Evolutionary conservation across 2,888 invertebrate genomes (phyloP).

Genomic region (Apotomis turbidana): DNA sequence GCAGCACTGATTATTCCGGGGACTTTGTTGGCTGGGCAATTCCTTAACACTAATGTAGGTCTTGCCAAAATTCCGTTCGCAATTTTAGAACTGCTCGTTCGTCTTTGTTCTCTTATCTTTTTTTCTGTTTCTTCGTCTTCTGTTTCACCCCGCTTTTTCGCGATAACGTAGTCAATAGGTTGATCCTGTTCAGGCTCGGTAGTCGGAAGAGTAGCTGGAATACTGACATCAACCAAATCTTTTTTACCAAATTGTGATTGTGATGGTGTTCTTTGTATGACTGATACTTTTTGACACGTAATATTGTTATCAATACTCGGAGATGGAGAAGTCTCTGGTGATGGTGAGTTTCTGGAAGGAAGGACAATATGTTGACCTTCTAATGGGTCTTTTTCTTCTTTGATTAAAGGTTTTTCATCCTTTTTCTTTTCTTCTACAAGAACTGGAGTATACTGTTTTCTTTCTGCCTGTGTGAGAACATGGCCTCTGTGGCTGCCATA

Average conservation of each 20-base stretch:
- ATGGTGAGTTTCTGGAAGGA: slow-evolving; percentile 77
- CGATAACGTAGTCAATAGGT: slow-evolving; percentile 94
- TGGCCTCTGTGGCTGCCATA: slow-evolving; percentile 90
- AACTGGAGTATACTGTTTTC: slow-evolving; percentile 90
- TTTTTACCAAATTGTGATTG: slow-evolving; percentile 79
- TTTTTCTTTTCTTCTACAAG: slow-evolving; percentile 82
- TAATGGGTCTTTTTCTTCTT: slow-evolving; percentile 86
- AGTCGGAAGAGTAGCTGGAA: slow-evolving; percentile 78
- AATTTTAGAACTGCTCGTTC: slow-evolving; percentile 87
- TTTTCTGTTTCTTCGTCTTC: slow-evolving; percentile 88
- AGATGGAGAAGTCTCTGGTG: slow-evolving; percentile 84
- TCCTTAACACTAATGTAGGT: slow-evolving; percentile 82
- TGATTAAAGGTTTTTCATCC: slow-evolving; percentile 81
- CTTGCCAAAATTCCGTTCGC: slow-evolving; percentile 81
- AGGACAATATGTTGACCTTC: slow-evolving; percentile 86
- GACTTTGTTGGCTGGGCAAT: slow-evolving; percentile 83
- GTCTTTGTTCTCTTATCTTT: slow-evolving; percentile 86
- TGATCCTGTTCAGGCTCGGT: slow-evolving; percentile 91
- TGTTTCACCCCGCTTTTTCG: slow-evolving; percentile 88
- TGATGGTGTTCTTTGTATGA: slow-evolving; percentile 91
- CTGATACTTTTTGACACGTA: slow-evolving; percentile 88
- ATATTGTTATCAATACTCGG: slow-evolving; percentile 87
- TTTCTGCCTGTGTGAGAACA: slow-evolving; percentile 91
- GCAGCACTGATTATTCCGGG: slow-evolving; percentile 88
- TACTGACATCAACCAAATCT: slow-evolving; percentile 75